Percentiles rank a stretch among this genome's conserved stretches.
These are phyloP conservation scores for Homarus americanus DNA, from an alignment of 1,140 invertebrate genomes.

Conservation along the genomic window DNA sequence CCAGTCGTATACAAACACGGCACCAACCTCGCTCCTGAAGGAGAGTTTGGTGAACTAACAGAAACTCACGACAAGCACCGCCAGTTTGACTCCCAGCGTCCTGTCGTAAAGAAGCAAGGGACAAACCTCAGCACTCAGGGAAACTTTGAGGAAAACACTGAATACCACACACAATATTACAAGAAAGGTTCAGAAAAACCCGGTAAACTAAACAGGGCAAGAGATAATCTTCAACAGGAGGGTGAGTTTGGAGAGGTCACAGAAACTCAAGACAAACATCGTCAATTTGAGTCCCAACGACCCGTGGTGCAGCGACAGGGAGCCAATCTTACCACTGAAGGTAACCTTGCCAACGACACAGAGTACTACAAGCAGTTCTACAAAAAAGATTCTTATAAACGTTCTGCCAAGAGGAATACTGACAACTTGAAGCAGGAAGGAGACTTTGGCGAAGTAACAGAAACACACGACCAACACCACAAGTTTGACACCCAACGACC, in stretches of 20 bases:
- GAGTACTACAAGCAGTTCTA: slow-evolving; percentile 18
- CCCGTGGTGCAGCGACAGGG: neutral
- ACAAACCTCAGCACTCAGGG: slow-evolving; percentile 37
- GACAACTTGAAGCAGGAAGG: slow-evolving; percentile 24
- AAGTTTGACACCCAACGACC: neutral
- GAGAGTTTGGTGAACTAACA: slow-evolving; percentile 38
- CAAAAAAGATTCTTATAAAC: neutral
- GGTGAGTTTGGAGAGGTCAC: slow-evolving; percentile 48
- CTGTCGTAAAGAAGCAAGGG: slow-evolving; percentile 23
- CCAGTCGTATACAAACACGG: slow-evolving; percentile 46
- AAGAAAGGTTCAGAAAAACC: neutral
- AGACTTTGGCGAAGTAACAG: slow-evolving; percentile 18
- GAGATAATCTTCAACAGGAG: slow-evolving; percentile 22
- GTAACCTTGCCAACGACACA: slow-evolving; percentile 6
- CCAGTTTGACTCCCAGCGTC: neutral
- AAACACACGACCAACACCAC: slow-evolving; percentile 30
- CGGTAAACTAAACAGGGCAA: neutral
- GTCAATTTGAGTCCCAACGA: slow-evolving; percentile 1
- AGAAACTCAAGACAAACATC: slow-evolving; percentile 39
- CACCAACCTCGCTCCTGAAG: slow-evolving; percentile 18
- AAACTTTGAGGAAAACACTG: slow-evolving; percentile 23
- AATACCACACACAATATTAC: slow-evolving; percentile 25
- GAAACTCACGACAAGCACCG: slow-evolving; percentile 31
- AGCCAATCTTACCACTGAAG: slow-evolving; percentile 25
- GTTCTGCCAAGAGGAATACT: neutral